Base-by-base conservation (phyloP, 2,797 vertebrate genomes). In the Melanogrammus aeglefinus region DNA sequence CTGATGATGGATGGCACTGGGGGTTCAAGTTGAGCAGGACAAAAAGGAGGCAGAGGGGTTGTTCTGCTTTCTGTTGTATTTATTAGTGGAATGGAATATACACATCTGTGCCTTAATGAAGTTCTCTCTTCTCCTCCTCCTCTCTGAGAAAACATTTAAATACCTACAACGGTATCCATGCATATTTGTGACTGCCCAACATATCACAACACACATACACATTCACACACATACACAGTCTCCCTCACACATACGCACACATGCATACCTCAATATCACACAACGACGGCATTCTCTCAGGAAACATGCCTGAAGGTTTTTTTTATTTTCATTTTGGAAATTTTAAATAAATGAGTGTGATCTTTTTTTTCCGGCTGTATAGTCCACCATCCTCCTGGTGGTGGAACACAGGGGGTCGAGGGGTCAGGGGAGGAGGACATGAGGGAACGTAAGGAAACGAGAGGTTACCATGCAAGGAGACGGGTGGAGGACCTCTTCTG, bases 111-210 rank as follows among this genome's bases (percentile, higher is more conserved):
- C 93, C 94, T 94, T 93, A 84, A 91, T 79, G 85, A 81, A 86
- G 88, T 91, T 90, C 90, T 87, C 76, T 77, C 35, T 51, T 76
- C 73, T 6, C 27, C 44, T 6, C 27, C 44, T 35, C 73, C 24
- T 47, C 83, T 84, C 73, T 88, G 89, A 93, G 91, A 88, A 92
- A 92, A 94, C 91, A 92, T 88, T 73, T 86, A 84, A 93, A 94
- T 95, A 94, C 93, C 94, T 94, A 93, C 76, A 94, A 94, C 93
- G 94, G 93, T 94, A 95, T 94, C 91, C 94, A 95, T 94, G 93
- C 94, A 94, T 94, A 94, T 92, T 91, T 89, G 93, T 93, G 93
- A 94, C 91, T 77, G 88, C 83, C 88, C 86, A 86, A 91, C 85
- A 84, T 84, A 91, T 83, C 83, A 76, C 73, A 75, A 78, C 29